Percentiles rank a stretch among this genome's conserved stretches.
phyloP scores from a whole-genome alignment of 2,113 vertebrate species.

The Embiotoca jacksoni region DNA sequence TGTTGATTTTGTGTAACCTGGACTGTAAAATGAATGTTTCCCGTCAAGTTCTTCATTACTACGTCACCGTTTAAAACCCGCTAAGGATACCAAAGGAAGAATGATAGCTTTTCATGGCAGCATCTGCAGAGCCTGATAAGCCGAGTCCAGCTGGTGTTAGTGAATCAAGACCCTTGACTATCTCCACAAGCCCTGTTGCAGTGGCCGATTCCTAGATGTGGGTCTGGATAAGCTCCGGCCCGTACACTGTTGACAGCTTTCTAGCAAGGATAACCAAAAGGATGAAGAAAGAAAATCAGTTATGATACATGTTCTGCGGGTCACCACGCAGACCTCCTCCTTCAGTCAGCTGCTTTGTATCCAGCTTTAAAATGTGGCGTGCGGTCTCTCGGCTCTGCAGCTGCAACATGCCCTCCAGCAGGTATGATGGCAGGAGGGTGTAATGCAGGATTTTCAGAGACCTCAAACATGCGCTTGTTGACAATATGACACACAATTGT shows the following conservation, averaged over 20 bases:
- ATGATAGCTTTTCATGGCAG: constrained; percentile 48
- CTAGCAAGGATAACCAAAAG: constrained; percentile 46
- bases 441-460: constrained; percentile 53
- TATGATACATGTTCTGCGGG: constrained; percentile 55
- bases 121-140: constrained; percentile 72
- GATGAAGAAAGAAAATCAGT: constrained; percentile 60
- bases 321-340: constrained; percentile 46
- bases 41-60: constrained; percentile 49
- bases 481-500: constrained; percentile 30
- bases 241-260: constrained; percentile 55
- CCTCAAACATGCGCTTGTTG: constrained; percentile 48
- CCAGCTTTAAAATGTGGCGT: constrained; percentile 46
- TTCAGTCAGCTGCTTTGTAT: constrained; percentile 48
- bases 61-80: constrained; percentile 30
- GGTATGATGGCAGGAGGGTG: constrained; percentile 59
- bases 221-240: constrained; percentile 57
- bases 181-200: constrained; percentile 64
- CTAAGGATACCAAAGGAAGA: constrained; percentile 46
- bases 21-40: constrained; percentile 35
- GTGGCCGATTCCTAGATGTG: constrained; percentile 54
- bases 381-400: constrained; percentile 25
- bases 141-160: constrained; percentile 60
- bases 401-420: constrained; percentile 59
- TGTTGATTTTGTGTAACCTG: constrained; percentile 8
- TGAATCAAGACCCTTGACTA: constrained; percentile 70